Percentiles rank a stretch among this genome's conserved stretches.
Evolutionary conservation across 2,797 vertebrate genomes (phyloP).

Genomic region (Pteronotus mesoamericanus): DNA sequence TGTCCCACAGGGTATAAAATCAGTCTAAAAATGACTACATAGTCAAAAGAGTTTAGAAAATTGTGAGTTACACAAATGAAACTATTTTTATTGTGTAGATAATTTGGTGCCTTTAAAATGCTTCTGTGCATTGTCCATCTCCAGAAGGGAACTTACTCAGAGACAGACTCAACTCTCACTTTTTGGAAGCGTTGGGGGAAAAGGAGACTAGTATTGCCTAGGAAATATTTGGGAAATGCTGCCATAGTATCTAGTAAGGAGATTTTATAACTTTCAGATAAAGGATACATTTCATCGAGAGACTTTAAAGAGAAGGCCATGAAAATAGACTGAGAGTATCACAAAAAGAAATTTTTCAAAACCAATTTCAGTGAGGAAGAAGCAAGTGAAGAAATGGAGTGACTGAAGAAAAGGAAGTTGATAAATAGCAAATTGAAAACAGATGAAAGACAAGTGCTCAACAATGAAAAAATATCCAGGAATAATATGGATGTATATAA

Average conservation of each 20-base stretch:
- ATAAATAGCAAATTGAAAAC: background rate
- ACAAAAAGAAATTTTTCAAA: background rate
- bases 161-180: background rate
- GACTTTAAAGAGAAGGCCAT: background rate
- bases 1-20: background rate
- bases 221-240: background rate
- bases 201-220: background rate
- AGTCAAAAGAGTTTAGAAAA: background rate
- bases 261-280: background rate
- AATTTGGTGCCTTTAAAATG: constrained; percentile 4
- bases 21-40: background rate
- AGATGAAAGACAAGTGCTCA: background rate
- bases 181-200: background rate
- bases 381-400: background rate
- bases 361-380: background rate
- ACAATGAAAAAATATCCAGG: background rate
- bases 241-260: background rate
- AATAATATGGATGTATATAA: background rate
- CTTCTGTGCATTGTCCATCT: background rate
- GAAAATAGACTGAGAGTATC: background rate
- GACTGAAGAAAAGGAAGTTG: background rate
- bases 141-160: background rate
- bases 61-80: constrained; percentile 5
- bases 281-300: background rate
- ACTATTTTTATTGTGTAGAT: background rate